Base-by-base conservation (phyloP, 2,797 vertebrate genomes). In the Silurus aristotelis region DNA sequence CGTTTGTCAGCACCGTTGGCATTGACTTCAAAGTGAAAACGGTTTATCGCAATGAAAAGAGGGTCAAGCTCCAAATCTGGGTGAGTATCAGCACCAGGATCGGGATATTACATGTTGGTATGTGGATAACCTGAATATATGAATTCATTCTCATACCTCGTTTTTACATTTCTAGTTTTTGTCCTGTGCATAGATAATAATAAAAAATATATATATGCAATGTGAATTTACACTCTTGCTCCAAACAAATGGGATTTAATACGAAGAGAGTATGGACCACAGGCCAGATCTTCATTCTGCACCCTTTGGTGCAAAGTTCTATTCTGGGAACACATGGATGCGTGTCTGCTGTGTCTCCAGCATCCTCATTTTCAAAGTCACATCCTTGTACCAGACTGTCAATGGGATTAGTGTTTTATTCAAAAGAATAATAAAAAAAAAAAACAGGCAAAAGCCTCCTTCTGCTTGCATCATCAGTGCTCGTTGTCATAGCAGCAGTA, bases 1-100 rank as follows among this genome's bases (percentile, higher is more conserved):
- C 98, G 68, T 99, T 99, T 0, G 97, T 99, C 90, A 99, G 98
- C 94, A 99, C 98, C 0, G 98, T 99, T 79, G 98, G 98, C 64
- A 99, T 99, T 27, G 98, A 99, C 94, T 99, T 99, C 93, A 99
- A 99, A 92, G 98, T 99, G 92, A 99, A 99, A 94, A 99, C 98
- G 0, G 97, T 99, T 22, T 99, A 98, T 84, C 96, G 98, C 89
- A 97, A 99, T 12, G 98, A 99, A 91, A 99, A 99, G 92, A 93
- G 97, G 89, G 97, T 99, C 88, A 99, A 99, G 90, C 95, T 99
- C 84, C 98, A 99, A 93, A 99, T 99, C 85, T 99, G 98, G 97
- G 97, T 99, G 91, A 97, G 97, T 88, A 31, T 2, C 48, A 52
- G 48, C 52, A 55, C 48, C 20, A 43, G 19, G 31, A 82, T 70